These are phyloP conservation scores for Cheilosia urbana DNA, from an alignment of 2,888 invertebrate genomes.

Conservation along the genomic window DNA sequence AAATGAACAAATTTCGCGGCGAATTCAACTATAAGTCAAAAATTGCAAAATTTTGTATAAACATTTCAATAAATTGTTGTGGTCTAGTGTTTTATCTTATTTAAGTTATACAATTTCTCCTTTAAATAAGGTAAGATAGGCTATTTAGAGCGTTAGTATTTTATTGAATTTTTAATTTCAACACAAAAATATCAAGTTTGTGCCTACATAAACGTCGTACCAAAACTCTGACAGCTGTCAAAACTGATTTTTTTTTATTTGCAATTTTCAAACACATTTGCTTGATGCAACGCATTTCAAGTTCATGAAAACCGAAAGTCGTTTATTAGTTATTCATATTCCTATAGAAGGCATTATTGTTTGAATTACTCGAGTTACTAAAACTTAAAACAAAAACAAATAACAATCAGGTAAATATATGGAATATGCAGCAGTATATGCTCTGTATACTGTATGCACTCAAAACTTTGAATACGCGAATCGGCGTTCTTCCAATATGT, in stretches of 20 bases:
- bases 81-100: not conserved
- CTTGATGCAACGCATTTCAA: conserved; percentile 28
- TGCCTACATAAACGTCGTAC: not conserved
- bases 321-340: not conserved
- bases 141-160: not conserved
- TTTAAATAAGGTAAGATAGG: conserved; percentile 14
- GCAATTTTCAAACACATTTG: conserved; percentile 6
- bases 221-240: conserved; percentile 41
- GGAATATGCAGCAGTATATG: not conserved
- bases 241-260: conserved; percentile 1
- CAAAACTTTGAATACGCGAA: not conserved
- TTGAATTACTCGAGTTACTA: not conserved
- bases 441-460: not conserved
- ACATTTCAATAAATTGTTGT: conserved; percentile 23
- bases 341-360: not conserved
- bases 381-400: not conserved
- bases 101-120: not conserved
- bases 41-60: conserved; percentile 10
- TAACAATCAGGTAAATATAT: conserved; percentile 28
- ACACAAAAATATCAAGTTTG: conserved; percentile 10
- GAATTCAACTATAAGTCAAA: conserved; percentile 40
- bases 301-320: conserved; percentile 38
- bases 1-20: conserved; percentile 4
- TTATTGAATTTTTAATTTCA: not conserved
- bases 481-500: not conserved